These are phyloP conservation scores for Agapornis roseicollis DNA, from an alignment of 2,113 vertebrate genomes.

Conservation along the genomic window DNA sequence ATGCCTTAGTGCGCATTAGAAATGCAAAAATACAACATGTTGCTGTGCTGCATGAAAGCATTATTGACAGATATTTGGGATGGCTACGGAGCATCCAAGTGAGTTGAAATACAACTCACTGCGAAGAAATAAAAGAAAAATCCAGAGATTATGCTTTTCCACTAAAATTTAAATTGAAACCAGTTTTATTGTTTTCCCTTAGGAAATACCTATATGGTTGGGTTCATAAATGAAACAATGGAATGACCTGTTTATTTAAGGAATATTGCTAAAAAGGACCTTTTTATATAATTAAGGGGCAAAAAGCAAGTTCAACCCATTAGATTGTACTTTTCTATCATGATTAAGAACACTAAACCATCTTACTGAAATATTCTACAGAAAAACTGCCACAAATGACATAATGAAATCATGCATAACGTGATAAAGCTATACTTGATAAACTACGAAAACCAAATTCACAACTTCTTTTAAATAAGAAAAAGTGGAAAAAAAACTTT, in stretches of 20 bases:
- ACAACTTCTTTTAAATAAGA: not conserved
- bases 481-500: not conserved
- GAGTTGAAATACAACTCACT: not conserved
- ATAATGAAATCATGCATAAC: not conserved
- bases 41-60: not conserved
- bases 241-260: not conserved
- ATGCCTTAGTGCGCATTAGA: not conserved
- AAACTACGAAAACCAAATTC: not conserved
- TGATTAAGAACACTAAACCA: not conserved
- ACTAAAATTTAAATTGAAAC: not conserved
- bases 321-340: not conserved
- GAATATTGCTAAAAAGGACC: not conserved
- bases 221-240: not conserved
- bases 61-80: not conserved
- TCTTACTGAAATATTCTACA: not conserved
- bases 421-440: not conserved
- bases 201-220: not conserved
- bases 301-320: not conserved
- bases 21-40: not conserved
- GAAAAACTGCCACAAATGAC: not conserved
- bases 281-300: not conserved
- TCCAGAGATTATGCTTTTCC: not conserved
- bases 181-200: not conserved
- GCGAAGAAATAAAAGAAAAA: not conserved
- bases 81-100: not conserved